Conservation (phyloP, 2,113 vertebrate species). For the Nyctereutes procyonoides region DNA sequence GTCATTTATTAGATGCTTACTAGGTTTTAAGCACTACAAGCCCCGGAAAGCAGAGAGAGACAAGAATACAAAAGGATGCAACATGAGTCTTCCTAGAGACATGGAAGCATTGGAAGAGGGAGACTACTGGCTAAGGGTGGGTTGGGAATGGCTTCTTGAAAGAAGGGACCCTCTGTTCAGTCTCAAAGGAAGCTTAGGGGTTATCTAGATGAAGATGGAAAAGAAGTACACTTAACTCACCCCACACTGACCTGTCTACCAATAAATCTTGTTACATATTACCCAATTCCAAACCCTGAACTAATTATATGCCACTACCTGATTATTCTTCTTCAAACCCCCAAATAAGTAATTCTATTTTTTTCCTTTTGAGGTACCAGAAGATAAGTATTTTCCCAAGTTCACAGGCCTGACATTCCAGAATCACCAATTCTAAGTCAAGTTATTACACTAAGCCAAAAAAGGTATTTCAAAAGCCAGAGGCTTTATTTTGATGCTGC, state of each 20-base stretch:
- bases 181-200: background rate
- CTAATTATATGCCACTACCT: background rate
- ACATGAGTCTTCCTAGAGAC: accelerated
- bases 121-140: background rate
- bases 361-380: background rate
- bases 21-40: background rate
- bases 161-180: background rate
- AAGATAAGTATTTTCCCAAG: background rate
- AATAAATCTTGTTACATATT: background rate
- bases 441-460: background rate
- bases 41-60: background rate
- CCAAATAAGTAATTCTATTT: background rate
- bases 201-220: background rate
- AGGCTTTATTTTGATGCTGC: background rate
- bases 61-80: background rate
- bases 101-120: background rate
- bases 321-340: background rate
- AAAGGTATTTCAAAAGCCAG: background rate
- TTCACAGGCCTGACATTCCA: background rate
- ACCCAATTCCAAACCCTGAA: background rate
- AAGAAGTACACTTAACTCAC: background rate
- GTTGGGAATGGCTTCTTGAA: background rate
- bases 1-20: background rate
- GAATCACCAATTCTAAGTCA: background rate
- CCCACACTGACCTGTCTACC: background rate